Base-by-base conservation (phyloP, 1,140 invertebrate genomes). In the Drosophila pruinosa region DNA sequence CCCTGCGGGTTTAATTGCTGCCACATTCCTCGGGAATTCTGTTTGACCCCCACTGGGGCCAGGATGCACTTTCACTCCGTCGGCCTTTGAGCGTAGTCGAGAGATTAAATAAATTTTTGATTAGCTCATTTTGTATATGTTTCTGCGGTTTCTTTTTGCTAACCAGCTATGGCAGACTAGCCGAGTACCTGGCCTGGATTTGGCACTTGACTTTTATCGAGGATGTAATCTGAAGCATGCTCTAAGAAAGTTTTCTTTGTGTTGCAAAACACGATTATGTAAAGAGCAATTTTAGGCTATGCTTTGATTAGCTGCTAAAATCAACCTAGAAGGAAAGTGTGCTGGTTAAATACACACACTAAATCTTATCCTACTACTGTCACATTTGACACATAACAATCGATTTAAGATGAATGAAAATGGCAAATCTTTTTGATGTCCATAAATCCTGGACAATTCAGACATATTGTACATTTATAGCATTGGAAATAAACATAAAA, bases 91-190 rank as follows among this genome's bases (percentile, higher is more conserved):
- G 72, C 48, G 56, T 34, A 22, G 43, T 19, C 52, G 53, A 77
- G 53, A 88, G 85, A 86, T 86, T 86, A 77, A 77, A 86, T 88
- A 88, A 57, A 86, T 88, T 75, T 86, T 86, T 81, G 62, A 86
- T 86, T 88, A 78, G 77, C 73, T 59, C 50, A 59, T 61, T 76
- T 54, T 54, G 61, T 36, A 65, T 52, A 53, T 58, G 12, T 53
- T 56, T 26, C 15, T 50, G 36, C 21, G 26, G 31, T 7, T 39
- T 4, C 19, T 14, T 43, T 12, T 38, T 65, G 53, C 41, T 36
- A 36, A 36, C 2, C 26, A 28, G 26, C 8, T n/a, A n/a, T 7
- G 26, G 1, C 2, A 28, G 26, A 8, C 21, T 21, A 8, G 45
- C 6, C 19, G n/a, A 63, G 22, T 53, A 26, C 21, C 26, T 14